Conservation (phyloP, 1,140 invertebrate species). For the Bombus consobrinus region DNA sequence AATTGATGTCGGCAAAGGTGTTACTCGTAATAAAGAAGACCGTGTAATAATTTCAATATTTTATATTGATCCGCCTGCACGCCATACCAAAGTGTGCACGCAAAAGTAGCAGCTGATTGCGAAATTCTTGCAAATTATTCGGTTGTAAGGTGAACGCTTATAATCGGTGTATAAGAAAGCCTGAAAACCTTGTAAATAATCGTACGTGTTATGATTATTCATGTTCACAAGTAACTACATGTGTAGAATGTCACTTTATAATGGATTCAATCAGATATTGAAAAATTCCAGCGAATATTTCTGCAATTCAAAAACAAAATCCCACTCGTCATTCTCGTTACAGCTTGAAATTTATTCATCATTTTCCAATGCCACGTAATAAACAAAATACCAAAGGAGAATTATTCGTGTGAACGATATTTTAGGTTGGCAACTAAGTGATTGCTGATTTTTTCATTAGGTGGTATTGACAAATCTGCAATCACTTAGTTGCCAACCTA, state of each 20-base stretch:
- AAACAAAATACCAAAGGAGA: background rate
- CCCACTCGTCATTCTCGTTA: too few relatives aligned
- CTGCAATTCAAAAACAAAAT: background rate
- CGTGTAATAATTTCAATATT: constrained; percentile 23
- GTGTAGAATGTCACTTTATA: background rate
- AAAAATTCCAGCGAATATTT: background rate
- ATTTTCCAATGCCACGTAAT: too few relatives aligned
- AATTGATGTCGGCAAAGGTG: constrained; percentile 37
- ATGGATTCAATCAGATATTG: background rate
- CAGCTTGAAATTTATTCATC: too few relatives aligned
- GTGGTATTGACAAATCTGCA: too few relatives aligned
- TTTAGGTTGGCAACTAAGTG: too few relatives aligned
- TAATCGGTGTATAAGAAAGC: background rate
- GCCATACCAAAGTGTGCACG: background rate
- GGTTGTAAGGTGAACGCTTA: background rate
- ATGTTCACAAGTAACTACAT: background rate
- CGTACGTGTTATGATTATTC: background rate
- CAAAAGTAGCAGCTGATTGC: background rate
- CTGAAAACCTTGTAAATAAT: background rate
- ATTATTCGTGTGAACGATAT: background rate
- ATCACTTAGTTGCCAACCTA: too few relatives aligned
- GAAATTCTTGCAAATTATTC: background rate
- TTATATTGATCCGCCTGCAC: background rate
- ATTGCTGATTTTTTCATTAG: too few relatives aligned
- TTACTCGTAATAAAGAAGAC: constrained; percentile 23